These are phyloP conservation scores for Lasioglossum lativentre DNA, from an alignment of 2,888 invertebrate genomes.

Conservation along the genomic window DNA sequence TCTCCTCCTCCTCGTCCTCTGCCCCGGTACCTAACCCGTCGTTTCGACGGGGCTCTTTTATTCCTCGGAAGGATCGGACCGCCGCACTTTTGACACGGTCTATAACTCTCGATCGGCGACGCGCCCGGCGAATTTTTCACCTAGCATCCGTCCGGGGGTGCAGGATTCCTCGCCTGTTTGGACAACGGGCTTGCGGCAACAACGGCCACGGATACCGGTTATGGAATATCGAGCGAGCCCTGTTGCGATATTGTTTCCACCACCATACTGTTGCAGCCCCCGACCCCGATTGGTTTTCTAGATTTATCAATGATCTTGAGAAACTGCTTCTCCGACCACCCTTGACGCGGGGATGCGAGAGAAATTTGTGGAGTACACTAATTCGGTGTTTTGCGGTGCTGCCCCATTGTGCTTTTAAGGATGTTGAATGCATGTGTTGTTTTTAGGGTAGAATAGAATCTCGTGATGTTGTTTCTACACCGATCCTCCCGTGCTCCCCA, in stretches of 20 bases:
- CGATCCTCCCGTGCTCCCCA: neutral
- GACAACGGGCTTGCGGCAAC: slow-evolving; percentile 20
- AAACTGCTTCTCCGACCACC: neutral
- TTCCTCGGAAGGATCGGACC: slow-evolving; percentile 34
- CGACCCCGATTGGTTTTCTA: neutral
- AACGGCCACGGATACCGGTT: slow-evolving; percentile 24
- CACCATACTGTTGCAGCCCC: neutral
- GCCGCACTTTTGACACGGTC: slow-evolving; percentile 5
- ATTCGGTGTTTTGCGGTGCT: neutral
- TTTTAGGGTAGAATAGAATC: neutral
- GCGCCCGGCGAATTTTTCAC: slow-evolving; percentile 27
- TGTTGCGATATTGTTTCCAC: neutral
- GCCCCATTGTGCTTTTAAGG: neutral
- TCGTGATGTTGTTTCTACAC: neutral
- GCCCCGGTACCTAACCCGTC: neutral
- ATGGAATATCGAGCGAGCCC: slow-evolving; percentile 30
- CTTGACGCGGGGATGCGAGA: neutral
- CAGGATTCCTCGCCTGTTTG: slow-evolving; percentile 4
- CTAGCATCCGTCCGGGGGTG: neutral
- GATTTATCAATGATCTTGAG: slow-evolving; percentile 2
- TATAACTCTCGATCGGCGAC: slow-evolving; percentile 44
- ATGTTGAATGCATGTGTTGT: neutral
- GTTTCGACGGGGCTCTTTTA: slow-evolving; percentile 17
- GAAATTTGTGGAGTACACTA: neutral
- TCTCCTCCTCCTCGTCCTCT: neutral